A percentile compares a stretch with the other conserved stretches of the same genome.
phyloP scores from a whole-genome alignment of 2,113 vertebrate genomes.

The Gnathonemus echidnorhynchus region DNA sequence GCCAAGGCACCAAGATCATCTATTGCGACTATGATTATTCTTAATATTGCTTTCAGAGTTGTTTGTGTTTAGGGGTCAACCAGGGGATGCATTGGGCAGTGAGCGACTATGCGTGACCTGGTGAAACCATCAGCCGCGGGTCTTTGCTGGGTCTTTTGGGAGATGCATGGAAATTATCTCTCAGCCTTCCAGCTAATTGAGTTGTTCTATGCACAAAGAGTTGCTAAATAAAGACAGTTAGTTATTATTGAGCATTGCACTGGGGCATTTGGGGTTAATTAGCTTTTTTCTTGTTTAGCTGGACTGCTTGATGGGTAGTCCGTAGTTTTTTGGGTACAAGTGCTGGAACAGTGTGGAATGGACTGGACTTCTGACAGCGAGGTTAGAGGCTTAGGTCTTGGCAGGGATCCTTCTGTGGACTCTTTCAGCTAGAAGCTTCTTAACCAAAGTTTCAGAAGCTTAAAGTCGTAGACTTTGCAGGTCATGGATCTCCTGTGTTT shows the following conservation, averaged over 20 bases:
- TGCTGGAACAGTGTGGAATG: not conserved
- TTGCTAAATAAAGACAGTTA: not conserved
- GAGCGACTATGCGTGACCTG: not conserved
- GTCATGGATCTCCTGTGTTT: not conserved
- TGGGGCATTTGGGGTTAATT: not conserved
- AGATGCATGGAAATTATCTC: not conserved
- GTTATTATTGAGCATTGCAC: not conserved
- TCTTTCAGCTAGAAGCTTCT: not conserved
- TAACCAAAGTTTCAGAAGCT: not conserved
- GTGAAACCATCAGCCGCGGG: not conserved
- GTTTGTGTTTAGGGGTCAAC: not conserved
- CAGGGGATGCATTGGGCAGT: not conserved
- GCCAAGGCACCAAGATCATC: not conserved
- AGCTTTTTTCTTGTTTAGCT: not conserved
- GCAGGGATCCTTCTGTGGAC: not conserved
- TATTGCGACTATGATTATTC: not conserved
- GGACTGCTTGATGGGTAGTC: not conserved
- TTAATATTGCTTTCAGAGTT: not conserved
- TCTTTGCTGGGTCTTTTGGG: not conserved
- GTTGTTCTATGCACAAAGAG: not conserved
- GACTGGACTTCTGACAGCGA: not conserved
- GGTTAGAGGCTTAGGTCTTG: not conserved
- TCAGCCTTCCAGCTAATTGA: not conserved
- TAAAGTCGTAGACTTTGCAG: not conserved
- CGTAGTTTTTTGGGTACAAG: not conserved